Base-by-base conservation (phyloP, 1,140 invertebrate species). In the Nautilus pompilius region DNA sequence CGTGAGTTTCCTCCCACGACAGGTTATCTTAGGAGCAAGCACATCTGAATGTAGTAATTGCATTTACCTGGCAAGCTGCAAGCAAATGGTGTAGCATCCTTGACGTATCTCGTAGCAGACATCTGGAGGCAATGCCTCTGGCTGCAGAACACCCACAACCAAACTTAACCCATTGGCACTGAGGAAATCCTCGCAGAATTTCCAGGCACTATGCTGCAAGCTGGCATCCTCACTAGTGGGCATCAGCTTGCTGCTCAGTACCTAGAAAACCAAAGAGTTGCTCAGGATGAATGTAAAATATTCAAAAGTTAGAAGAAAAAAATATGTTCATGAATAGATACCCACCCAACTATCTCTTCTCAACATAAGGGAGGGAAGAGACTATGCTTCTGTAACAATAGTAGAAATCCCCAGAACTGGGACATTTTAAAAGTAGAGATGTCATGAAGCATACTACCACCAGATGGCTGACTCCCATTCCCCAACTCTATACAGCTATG, bases 161-260 rank as follows among this genome's bases (percentile, higher is more conserved):
- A 84, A 71, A 34, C 72, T 74, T 3, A 86, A 70, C 20, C 85
- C 85, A 6, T 81, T 84, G 60, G 76, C 80, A 64, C 72, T 72
- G 0, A 86, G 70, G 70, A 86, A 85, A 61, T 85, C 81, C 32
- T 83, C 82, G 70, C 83, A 81, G 68, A 86, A 86, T 29, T 68
- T 69, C 51, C 78, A 75, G 49, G 81, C 76, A 71, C 75, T 77
- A n/a, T 80, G 73, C 51, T 74, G 58, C 30, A 70, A 75, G 8
- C 74, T 76, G 20, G 75, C 68, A 51, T 83, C 81, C 41, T 76
- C 73, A 30, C 71, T 63, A 2, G 76, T 80, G n/a, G 85, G 84
- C 83, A 86, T 85, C 33, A 86, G 67, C 64, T 84, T 84, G 62
- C 84, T 79, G 68, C 84, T 85, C 36, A 86, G 67, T 22, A 85